Base-by-base conservation (phyloP, 2,797 vertebrate genomes). In the Chaunax sp. region DNA sequence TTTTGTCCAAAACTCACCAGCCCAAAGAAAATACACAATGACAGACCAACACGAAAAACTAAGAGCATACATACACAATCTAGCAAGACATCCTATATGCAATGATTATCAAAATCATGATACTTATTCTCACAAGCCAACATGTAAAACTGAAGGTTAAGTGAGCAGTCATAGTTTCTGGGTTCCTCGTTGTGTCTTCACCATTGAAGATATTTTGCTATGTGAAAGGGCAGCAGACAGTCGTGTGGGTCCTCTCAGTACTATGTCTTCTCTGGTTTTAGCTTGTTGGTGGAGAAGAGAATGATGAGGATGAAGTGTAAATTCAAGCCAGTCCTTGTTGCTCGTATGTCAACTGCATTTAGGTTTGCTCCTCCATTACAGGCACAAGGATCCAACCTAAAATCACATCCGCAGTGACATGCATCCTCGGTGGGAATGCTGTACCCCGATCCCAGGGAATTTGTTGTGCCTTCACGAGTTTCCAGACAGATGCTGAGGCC, bases 191-290 rank as follows among this genome's bases (percentile, higher is more conserved):
- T 35, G 49, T n/a, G 16, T 47, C 28, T 16, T 45, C n/a, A 6
- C 14, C 28, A 13, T 33, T 50, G 43, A 41, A 35, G 14, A 51
- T 59, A 53, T 16, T 75, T 61, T 84, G 71, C 69, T 71, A 18
- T 26, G 67, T 69, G 61, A 58, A 69, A 67, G 38, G 33, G 62
- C 13, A 67, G 72, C 70, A 55, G 63, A 49, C 50, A 37, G 19
- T 41, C 8, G 1, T n/a, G 47, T 37, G 33, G 12, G 13, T 69
- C 64, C 30, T 62, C 46, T 75, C 64, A 69, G 52, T 64, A 73
- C 78, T 87, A 89, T 90, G 82, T 91, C 68, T 89, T 90, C 65
- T 91, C 86, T 37, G 86, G 80, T 2, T 63, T 90, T 15, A 90
- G 72, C 67, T 89, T 90, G 87, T 87, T 87, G 74, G 86, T 90